These are phyloP conservation scores for Axis porcinus DNA, from an alignment of 2,113 vertebrate genomes.

Conservation along the genomic window DNA sequence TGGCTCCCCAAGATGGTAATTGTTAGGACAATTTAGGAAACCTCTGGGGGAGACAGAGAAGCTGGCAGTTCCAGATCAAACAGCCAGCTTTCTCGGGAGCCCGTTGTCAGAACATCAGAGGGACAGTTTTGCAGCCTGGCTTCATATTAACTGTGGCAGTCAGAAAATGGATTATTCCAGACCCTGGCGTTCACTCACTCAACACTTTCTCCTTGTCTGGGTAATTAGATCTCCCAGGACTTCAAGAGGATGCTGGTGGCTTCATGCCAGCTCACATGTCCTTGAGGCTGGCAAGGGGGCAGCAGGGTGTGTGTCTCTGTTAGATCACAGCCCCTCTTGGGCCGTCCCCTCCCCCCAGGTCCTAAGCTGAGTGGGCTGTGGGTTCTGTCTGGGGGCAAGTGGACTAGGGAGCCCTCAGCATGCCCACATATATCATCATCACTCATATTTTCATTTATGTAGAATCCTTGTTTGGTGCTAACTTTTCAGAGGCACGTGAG, in stretches of 20 bases:
- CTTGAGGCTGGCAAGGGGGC: background rate
- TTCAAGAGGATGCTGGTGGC: background rate
- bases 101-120: constrained; percentile 26
- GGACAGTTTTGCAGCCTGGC: background rate
- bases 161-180: constrained; percentile 15
- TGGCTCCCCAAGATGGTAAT: background rate
- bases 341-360: background rate
- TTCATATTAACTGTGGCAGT: background rate
- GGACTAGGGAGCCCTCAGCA: background rate
- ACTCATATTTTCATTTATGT: too few species aligned
- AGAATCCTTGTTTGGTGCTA: background rate
- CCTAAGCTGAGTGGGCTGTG: background rate
- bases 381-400: background rate
- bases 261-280: background rate
- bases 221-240: constrained; percentile 27
- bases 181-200: background rate
- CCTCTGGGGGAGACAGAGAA: background rate
- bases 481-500: background rate
- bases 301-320: background rate
- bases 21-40: background rate
- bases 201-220: background rate
- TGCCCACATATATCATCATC: rapidly evolving
- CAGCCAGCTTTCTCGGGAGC: background rate
- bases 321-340: background rate
- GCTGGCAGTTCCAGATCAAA: constrained; percentile 31